phyloP scores from a whole-genome alignment of 2,888 invertebrate species.

The Scaptodrosophila latifasciaeformis region DNA sequence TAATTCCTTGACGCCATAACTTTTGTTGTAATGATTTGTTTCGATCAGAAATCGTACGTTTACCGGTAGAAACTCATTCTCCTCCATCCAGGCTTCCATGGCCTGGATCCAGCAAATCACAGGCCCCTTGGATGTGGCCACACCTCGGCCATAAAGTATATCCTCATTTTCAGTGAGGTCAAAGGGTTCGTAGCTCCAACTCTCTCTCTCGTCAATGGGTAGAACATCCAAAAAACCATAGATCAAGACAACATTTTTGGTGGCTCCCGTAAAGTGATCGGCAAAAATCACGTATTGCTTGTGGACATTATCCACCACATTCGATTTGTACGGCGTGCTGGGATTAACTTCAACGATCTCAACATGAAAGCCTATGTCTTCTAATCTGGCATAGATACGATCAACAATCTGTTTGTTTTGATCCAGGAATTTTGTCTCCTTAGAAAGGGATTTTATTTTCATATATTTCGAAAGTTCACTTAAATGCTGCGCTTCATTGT shows the following conservation, averaged over 20 bases:
- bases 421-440: neutral
- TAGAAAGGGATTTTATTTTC: conserved; percentile 5
- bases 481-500: neutral
- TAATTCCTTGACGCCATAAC: conserved; percentile 2
- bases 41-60: conserved; percentile 32
- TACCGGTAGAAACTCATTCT: conserved; percentile 27
- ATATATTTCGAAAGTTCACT: conserved; percentile 5
- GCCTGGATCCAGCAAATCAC: conserved; percentile 35
- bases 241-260: conserved; percentile 36
- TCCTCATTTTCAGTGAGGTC: conserved; percentile 10
- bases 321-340: neutral
- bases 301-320: neutral
- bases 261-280: conserved; percentile 33
- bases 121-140: conserved; percentile 35
- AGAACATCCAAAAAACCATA: conserved; percentile 33
- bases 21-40: neutral
- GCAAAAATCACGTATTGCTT: conserved; percentile 34
- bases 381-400: conserved; percentile 20
- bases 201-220: neutral
- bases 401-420: conserved; percentile 26
- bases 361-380: conserved; percentile 30
- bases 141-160: conserved; percentile 23
- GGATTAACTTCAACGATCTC: conserved; percentile 25
- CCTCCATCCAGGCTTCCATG: conserved; percentile 18
- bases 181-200: conserved; percentile 28